Conservation (phyloP, 2,113 vertebrate species). For the Raja brachyura region DNA sequence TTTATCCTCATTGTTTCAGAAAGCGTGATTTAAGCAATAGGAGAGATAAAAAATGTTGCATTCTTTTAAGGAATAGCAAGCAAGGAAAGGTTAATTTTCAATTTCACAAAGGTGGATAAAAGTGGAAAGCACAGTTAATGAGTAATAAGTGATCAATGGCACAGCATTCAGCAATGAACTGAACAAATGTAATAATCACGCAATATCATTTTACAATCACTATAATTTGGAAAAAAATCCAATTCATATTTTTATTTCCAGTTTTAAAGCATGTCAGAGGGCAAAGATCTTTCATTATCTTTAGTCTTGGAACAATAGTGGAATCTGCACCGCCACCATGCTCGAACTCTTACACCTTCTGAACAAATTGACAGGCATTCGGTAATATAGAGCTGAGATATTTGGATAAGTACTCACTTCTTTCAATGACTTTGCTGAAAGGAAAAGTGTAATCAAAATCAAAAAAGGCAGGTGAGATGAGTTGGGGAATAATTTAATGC, state of each 20-base stretch:
- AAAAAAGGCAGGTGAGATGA: background rate
- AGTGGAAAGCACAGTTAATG: background rate
- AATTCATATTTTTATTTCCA: no score
- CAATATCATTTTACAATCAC: background rate
- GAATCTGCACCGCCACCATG: background rate
- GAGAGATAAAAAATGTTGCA: background rate
- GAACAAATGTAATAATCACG: background rate
- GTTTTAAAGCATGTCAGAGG: background rate
- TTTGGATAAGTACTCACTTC: background rate
- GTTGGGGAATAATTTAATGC: background rate
- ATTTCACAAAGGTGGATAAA: background rate
- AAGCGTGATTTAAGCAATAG: background rate
- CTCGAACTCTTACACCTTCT: background rate
- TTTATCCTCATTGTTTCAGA: conserved; percentile 32
- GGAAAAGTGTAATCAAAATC: background rate
- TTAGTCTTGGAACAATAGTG: background rate
- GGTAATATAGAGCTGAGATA: background rate
- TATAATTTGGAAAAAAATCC: no score
- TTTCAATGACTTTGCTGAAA: background rate
- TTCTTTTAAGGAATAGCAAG: background rate
- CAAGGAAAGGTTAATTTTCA: background rate
- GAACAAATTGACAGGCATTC: background rate
- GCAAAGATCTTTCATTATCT: background rate
- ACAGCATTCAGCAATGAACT: background rate
- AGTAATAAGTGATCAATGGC: no score